Base-by-base conservation (phyloP, 2,113 vertebrate genomes). In the Halichoerus grypus region DNA sequence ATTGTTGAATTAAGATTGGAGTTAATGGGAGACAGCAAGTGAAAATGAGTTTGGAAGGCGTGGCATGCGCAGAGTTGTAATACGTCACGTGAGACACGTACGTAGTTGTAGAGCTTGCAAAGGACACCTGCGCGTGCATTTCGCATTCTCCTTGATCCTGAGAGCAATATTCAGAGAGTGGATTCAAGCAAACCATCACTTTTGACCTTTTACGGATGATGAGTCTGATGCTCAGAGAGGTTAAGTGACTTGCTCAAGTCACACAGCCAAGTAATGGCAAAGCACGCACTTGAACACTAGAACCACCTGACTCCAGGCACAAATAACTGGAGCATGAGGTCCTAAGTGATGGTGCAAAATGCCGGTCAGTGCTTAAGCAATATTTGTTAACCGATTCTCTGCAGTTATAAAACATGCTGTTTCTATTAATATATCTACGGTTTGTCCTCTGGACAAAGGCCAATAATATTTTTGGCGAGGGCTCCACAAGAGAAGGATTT, bases 21-120 rank as follows among this genome's bases (percentile, higher is more conserved):
- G 57, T 9, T 31, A 31, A 33, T 6, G 13, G 42, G n/a, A 42
- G 80, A 24, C 24, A 18, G 31, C 3, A 13, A 12, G 9, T 33
- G 55, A 13, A 67, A 84, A 36, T 14, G 63, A 42, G 69, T 49
- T 42, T 53, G 59, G 84, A 53, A 77, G 88, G 26, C 4, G 11
- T 3, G 46, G 42, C 15, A 7, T 18, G 5, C 26, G 49, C 26
- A 39, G 67, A 51, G 26, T 0, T 12, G 55, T 18, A 10, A 36
- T 2, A 59, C 1, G 46, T 12, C 53, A 13, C 8, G 0, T 1
- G 7, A 3, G 24, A 28, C 4, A 0, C 0, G 3, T 11, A 5
- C 5, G 1, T 0, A 46, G n/a, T 3, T 18, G 21, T 0, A 9
- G 57, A 69, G 21, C 61, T 72, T 36, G 31, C 49, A 33, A 9